Evolutionary conservation across 2,888 invertebrate species (phyloP).

Genomic region (Brachyopa scutellaris): DNA sequence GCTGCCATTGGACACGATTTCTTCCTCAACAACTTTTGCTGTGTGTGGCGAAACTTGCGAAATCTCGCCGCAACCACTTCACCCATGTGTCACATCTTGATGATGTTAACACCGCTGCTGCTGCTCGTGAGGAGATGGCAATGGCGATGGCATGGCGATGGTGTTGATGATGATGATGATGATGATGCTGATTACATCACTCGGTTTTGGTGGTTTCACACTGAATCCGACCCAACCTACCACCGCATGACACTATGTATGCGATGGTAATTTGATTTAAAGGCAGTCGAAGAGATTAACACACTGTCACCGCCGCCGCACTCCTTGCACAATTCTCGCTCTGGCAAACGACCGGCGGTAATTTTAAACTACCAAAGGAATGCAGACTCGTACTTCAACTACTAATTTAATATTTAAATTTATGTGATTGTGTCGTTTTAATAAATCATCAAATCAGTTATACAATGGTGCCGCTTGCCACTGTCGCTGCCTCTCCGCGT

Average conservation of each 20-base stretch:
- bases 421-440: slow-evolving; percentile 61
- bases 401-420: slow-evolving; percentile 66
- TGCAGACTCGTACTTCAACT: neutral
- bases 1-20: slow-evolving; percentile 44
- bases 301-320: neutral
- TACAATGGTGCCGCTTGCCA: neutral
- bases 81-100: slow-evolving; percentile 61
- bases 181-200: slow-evolving; percentile 61
- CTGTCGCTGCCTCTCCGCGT: neutral
- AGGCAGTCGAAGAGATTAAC: slow-evolving; percentile 45
- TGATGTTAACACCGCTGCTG: slow-evolving; percentile 45
- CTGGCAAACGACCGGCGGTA: too few relatives aligned
- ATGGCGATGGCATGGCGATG: neutral
- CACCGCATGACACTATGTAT: slow-evolving; percentile 24
- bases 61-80: slow-evolving; percentile 41
- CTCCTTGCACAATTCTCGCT: neutral
- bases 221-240: slow-evolving; percentile 42
- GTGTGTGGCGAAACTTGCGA: slow-evolving; percentile 49
- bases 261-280: slow-evolving; percentile 60
- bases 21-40: slow-evolving; percentile 36
- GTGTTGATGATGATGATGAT: slow-evolving; percentile 13
- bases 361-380: slow-evolving; percentile 21
- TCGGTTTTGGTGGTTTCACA: slow-evolving; percentile 64
- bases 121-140: neutral
- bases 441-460: slow-evolving; percentile 69